Conservation (phyloP, 2,113 vertebrate genomes). For the Limnothrissa miodon region DNA sequence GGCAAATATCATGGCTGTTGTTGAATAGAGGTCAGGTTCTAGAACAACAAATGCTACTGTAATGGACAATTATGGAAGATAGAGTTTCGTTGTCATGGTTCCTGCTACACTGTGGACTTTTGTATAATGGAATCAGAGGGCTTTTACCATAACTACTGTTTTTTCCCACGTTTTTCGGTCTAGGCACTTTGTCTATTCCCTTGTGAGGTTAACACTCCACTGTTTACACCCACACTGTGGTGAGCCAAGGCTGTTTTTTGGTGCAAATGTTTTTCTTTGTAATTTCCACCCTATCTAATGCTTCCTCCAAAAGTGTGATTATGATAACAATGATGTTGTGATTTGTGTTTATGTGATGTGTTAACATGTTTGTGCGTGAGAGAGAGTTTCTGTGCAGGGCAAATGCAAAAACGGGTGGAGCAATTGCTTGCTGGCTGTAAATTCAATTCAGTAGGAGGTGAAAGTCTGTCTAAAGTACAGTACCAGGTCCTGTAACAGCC, state of each 20-base stretch:
- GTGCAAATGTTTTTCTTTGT: background rate
- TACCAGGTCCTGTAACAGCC: conserved; percentile 9
- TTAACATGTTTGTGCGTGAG: background rate
- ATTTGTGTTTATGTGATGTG: too few species aligned
- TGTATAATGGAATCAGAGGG: conserved; percentile 52
- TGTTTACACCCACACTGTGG: background rate
- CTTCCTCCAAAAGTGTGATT: background rate
- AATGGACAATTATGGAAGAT: conserved; percentile 72
- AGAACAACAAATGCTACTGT: conserved; percentile 65
- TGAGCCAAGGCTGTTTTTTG: background rate
- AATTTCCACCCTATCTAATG: too few species aligned
- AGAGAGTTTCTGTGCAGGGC: background rate
- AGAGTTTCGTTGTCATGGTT: conserved; percentile 65
- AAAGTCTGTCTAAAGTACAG: background rate
- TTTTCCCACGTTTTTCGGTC: conserved; percentile 48
- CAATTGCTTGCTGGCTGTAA: background rate
- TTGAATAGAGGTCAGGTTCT: conserved; percentile 65
- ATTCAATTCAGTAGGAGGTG: conserved; percentile 5
- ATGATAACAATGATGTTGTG: background rate
- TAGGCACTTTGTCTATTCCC: conserved; percentile 8
- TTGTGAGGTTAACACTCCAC: background rate
- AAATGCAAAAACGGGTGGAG: background rate
- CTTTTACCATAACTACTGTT: conserved; percentile 60
- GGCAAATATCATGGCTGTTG: conserved; percentile 73
- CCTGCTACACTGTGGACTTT: conserved; percentile 54